Conservation (phyloP, 2,888 invertebrate genomes). For the Perithous albicinctus region DNA sequence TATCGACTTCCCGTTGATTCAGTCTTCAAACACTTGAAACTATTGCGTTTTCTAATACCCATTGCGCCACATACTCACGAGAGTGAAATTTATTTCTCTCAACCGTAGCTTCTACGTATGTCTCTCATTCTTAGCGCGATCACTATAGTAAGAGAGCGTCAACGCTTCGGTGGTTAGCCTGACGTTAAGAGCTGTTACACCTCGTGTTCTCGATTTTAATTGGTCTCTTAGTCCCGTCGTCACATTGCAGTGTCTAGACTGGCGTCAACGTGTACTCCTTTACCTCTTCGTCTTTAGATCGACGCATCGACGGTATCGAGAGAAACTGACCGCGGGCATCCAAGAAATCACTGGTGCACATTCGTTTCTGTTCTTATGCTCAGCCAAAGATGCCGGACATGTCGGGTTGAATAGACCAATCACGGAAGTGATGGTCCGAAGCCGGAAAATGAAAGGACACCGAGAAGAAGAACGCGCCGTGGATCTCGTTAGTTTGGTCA, state of each 20-base stretch:
- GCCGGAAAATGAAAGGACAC: background rate
- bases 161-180: slow-evolving; percentile 47
- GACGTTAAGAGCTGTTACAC: slow-evolving; percentile 66
- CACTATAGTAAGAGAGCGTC: slow-evolving; percentile 50
- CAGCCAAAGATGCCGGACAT: slow-evolving; percentile 72
- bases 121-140: slow-evolving; percentile 28
- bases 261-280: background rate
- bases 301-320: slow-evolving; percentile 55
- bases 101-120: slow-evolving; percentile 15
- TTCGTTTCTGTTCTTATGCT: slow-evolving; percentile 46
- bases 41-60: slow-evolving; percentile 42
- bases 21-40: background rate
- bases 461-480: slow-evolving; percentile 12
- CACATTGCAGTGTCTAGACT: slow-evolving; percentile 44
- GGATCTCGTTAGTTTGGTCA: slow-evolving; percentile 80
- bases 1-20: background rate
- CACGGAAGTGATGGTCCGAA: background rate
- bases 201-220: slow-evolving; percentile 61
- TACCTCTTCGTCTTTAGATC: slow-evolving; percentile 35
- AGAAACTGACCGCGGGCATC: slow-evolving; percentile 23
- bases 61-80: slow-evolving; percentile 37
- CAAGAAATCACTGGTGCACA: slow-evolving; percentile 38
- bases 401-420: slow-evolving; percentile 39
- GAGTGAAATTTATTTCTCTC: slow-evolving; percentile 54
- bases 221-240: slow-evolving; percentile 59